Evolutionary conservation across 2,888 invertebrate species (phyloP), one percentile per base, ranked within the genome.

Genomic region (Agriotes lineatus): DNA sequence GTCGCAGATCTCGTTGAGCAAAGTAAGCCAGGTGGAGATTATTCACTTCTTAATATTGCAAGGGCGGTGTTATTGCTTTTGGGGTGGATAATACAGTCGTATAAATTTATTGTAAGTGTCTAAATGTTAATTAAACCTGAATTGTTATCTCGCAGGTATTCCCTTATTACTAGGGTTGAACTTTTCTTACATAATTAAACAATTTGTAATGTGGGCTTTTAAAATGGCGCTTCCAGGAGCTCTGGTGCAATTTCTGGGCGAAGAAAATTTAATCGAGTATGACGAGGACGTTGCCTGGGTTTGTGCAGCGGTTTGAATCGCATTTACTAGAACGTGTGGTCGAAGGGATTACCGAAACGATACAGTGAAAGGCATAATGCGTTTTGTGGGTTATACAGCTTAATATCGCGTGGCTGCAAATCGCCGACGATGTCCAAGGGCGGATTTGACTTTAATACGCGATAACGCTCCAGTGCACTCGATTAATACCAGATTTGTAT

Each of bases 111-210:
- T 16, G 52, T 52, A 52, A 52, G 22, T 30, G 52, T 33, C 52
- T 35, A 52, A 52, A 52, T 30, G 52, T 52, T 52, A 52, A 52
- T 52, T 52, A 52, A 52, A 52, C 33, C 33, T 52, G n/a, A 52
- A 52, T 52, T 52, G 33, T 33, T 35, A 35, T 52, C 52, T 52
- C 33, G 14, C 33, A 52, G 30, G 30, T 52, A 33, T 52, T 52
- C 33, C 16, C 16, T 52, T 52, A 52, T 35, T 35, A 16, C 52
- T 16, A 18, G 33, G 30, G 52, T 33, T 16, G 12, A 16, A 52
- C 52, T 52, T 52, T 33, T 52, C 52, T 52, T 52, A 52, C 52
- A 52, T 33, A 52, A 52, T 52, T 30, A 52, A 52, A 52, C 52
- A 52, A 52, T 52, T 52, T 52, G 33, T 52, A 52, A 52, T 33